Percentiles rank a stretch among this genome's conserved stretches.
These are phyloP conservation scores for Tethea ocularis DNA, from an alignment of 2,888 invertebrate genomes.

Conservation along the genomic window DNA sequence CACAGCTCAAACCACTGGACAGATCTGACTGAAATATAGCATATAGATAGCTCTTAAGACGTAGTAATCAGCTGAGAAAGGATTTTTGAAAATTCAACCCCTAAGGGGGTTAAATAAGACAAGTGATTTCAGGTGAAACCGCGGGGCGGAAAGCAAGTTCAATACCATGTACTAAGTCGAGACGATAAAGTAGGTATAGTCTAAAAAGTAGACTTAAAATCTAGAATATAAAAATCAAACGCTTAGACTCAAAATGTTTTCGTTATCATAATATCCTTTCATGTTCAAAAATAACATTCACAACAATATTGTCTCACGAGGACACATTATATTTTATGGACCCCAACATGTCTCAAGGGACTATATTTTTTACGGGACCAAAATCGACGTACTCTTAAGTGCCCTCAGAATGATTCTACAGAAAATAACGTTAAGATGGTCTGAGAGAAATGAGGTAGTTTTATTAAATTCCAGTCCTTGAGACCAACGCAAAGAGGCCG, in stretches of 20 bases:
- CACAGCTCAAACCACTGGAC: no score
- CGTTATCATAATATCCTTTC: not conserved
- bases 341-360: not conserved
- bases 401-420: conserved; percentile 16
- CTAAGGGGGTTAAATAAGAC: no score
- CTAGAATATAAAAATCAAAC: not conserved
- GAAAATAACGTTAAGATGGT: conserved; percentile 28
- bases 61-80: no score
- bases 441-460: conserved; percentile 19
- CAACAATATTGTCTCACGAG: not conserved
- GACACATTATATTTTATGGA: not conserved
- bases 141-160: no score
- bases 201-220: no score
- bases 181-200: no score
- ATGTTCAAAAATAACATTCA: not conserved
- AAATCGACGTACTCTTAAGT: conserved; percentile 23
- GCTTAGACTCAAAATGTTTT: not conserved
- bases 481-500: conserved; percentile 20
- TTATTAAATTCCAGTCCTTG: conserved; percentile 30
- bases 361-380: conserved; percentile 9
- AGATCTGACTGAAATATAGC: no score
- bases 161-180: no score
- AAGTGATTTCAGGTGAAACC: no score
- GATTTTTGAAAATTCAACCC: no score
- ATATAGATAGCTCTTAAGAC: no score